Evolutionary conservation across 2,888 invertebrate species (phyloP), one percentile per base, ranked within the genome.

Genomic region (Eristalis tenax): DNA sequence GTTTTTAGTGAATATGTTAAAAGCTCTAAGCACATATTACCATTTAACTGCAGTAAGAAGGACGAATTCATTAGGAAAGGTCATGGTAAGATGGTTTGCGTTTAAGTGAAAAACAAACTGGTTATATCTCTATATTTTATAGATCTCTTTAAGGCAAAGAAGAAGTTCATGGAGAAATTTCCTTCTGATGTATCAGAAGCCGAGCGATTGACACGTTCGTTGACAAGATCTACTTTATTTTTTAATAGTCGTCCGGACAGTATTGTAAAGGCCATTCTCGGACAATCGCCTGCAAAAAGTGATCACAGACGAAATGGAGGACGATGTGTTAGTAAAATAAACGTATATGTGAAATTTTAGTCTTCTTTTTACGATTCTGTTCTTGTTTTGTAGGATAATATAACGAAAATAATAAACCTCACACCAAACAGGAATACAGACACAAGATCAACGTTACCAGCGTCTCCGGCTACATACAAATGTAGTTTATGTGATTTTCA

Each of bases 61-160:
- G 94, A 95, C 93, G 97, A 97, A 89, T 97, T 97, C 91, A 97
- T 97, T 89, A 96, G 94, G 90, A 96, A 96, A 93, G 97, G 97
- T 90, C 94, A 96, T 91, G 96, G 97, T 97, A 94, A 91, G 92
- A 89, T 68, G 13, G 5, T 56, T 28, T 2, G 70, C 4, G n/a
- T n/a, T 32, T 13, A 13, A 5, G 61, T 32, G 32, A 3, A 15
- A 40, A 11, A 18, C 8, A 32, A 65, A 35, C 65, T 56, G 13
- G 38, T 28, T 63, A 22, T 13, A 71, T 59, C 18, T 26, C 57
- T 65, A 11, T 26, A 38, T 15, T 66, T 50, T 18, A 15, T 64
- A 90, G 89, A 88, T 43, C 89, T 90, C 6, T 89, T 85, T 66
- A 88, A 89, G 65, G 89, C 94, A 22, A 96, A 95, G 91, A 94